phyloP scores from a whole-genome alignment of 2,888 invertebrate genomes.

The Pedicia rivosa region DNA sequence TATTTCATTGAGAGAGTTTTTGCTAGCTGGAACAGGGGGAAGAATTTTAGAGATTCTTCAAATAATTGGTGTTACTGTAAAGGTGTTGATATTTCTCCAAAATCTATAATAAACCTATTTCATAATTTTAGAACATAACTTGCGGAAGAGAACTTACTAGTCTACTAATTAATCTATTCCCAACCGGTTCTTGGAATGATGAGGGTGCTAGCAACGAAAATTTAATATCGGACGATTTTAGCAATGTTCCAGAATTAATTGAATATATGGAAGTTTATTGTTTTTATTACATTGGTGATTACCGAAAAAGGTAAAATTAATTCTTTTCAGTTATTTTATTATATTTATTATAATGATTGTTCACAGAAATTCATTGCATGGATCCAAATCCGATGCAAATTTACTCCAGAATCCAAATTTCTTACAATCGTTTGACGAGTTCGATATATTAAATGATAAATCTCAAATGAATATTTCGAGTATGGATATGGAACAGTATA shows the following conservation, averaged over 20 bases:
- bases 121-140: conserved; percentile 21
- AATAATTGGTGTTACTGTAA: conserved; percentile 24
- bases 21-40: conserved; percentile 25
- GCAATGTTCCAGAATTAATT: conserved; percentile 1
- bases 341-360: background rate
- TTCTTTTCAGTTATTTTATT: background rate
- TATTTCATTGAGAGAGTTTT: conserved; percentile 24
- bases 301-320: background rate
- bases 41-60: conserved; percentile 23
- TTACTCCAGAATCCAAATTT: background rate
- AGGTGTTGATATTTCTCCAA: conserved; percentile 2
- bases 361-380: too few relatives aligned
- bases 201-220: conserved; percentile 10
- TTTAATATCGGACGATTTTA: background rate
- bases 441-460: conserved; percentile 2
- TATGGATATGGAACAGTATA: conserved; percentile 1
- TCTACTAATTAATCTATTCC: conserved; percentile 28
- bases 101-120: background rate
- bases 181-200: conserved; percentile 25
- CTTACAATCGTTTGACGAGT: conserved; percentile 2
- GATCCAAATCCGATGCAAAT: too few relatives aligned
- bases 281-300: background rate
- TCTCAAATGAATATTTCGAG: too few relatives aligned
- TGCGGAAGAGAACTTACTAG: conserved; percentile 23
- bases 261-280: background rate